Evolutionary conservation across 2,888 invertebrate species (phyloP).

Genomic region (Ormyrus pomaceus): DNA sequence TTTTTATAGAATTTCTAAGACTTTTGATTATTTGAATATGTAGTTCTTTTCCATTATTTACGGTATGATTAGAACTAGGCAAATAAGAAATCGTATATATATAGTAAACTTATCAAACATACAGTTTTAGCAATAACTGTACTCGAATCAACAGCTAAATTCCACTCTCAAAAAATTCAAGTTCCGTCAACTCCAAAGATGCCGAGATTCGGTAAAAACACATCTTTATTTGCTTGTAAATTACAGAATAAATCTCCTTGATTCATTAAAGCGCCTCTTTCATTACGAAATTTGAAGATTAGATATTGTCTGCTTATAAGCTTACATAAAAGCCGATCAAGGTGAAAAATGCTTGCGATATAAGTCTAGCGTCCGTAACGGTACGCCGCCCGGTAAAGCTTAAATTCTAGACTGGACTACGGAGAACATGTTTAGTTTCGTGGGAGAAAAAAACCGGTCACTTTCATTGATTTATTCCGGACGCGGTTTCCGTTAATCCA

Average conservation of each 20-base stretch:
- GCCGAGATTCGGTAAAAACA: not conserved
- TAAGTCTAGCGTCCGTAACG: conserved; percentile 6
- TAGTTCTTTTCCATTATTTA: too few species aligned
- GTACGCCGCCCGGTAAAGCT: conserved; percentile 3
- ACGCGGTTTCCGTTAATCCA: not conserved
- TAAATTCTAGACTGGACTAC: not conserved
- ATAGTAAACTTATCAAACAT: not conserved
- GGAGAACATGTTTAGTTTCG: not conserved
- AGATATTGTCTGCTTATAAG: not conserved
- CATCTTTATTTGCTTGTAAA: conserved; percentile 7
- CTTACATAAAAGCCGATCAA: conserved; percentile 1
- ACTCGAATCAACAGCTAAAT: not conserved
- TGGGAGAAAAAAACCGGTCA: not conserved
- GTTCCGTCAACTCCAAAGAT: not conserved
- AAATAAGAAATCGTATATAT: too few species aligned
- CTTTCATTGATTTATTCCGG: not conserved
- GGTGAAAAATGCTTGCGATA: not conserved
- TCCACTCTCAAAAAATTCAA: not conserved
- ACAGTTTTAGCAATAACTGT: conserved; percentile 6
- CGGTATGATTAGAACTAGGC: too few species aligned
- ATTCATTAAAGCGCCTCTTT: not conserved
- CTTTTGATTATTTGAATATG: too few species aligned
- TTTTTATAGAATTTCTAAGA: too few species aligned
- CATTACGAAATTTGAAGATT: conserved; percentile 14
- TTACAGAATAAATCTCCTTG: conserved; percentile 12